A percentile compares a stretch with the other conserved stretches of the same genome.
These are phyloP conservation scores for Anas flavirostris DNA, from an alignment of 2,797 vertebrate species.

Conservation along the genomic window DNA sequence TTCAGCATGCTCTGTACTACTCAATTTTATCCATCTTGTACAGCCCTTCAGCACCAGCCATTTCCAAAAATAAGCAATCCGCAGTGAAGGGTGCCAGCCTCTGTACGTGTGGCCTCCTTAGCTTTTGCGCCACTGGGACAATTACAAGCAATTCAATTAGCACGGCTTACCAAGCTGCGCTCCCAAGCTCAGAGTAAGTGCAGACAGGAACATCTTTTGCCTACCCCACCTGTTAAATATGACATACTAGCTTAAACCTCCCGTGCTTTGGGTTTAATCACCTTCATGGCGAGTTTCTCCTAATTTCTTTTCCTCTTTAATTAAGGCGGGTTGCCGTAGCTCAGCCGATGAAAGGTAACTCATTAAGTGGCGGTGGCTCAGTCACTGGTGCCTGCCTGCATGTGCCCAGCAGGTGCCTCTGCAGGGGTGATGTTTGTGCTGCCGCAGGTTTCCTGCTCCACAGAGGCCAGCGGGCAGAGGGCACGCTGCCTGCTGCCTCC, in stretches of 20 bases:
- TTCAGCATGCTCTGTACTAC: background rate
- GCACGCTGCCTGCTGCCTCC: background rate
- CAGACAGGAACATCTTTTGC: background rate
- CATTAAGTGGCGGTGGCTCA: background rate
- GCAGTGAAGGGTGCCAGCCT: background rate
- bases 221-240: background rate
- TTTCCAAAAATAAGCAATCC: background rate
- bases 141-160: background rate
- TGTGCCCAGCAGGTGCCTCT: background rate
- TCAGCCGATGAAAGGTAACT: background rate
- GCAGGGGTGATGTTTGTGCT: rapidly evolving
- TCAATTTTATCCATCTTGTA: background rate
- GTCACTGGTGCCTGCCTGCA: background rate
- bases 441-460: background rate
- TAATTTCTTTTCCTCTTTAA: background rate
- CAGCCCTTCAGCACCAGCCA: background rate
- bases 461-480: background rate
- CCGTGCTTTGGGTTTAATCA: background rate
- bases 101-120: background rate
- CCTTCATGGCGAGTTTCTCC: background rate
- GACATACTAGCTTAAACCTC: background rate
- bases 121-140: background rate
- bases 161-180: background rate
- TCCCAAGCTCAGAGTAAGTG: background rate
- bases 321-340: background rate